Conservation (phyloP, 2,113 vertebrate genomes). For the Peromyscus leucopus region DNA sequence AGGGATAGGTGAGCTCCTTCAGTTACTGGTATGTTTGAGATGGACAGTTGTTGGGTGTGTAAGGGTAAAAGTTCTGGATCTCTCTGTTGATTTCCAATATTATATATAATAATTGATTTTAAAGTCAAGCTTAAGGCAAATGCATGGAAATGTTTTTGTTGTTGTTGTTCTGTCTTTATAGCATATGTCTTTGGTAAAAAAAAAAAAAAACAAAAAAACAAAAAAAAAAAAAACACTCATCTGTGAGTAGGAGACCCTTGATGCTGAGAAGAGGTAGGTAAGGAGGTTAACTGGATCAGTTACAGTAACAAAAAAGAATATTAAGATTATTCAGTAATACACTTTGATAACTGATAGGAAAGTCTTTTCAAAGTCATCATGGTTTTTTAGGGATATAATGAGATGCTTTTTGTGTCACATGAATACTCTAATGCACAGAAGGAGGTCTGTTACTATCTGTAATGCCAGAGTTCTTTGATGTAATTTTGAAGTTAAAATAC, state of each 20-base stretch:
- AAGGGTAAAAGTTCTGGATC: neutral
- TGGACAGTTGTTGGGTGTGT: neutral
- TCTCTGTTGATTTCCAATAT: neutral
- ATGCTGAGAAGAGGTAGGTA: neutral
- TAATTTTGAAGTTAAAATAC: neutral
- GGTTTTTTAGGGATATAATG: neutral
- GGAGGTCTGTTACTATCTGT: accelerated
- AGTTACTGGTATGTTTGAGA: no score
- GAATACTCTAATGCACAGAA: neutral
- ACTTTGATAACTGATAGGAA: neutral
- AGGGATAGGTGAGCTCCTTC: neutral
- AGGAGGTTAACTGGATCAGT: neutral
- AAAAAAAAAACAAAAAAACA: no score
- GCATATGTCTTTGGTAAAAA: neutral
- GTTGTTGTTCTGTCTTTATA: neutral
- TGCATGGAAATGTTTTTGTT: neutral
- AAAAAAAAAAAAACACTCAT: no score
- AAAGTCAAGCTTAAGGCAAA: neutral
- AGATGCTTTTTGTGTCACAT: neutral
- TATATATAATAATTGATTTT: neutral
- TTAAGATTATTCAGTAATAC: neutral
- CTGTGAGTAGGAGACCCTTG: neutral
- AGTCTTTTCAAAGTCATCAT: neutral
- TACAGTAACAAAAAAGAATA: neutral
- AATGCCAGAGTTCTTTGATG: neutral